These are phyloP conservation scores for Augochlora pura DNA, from an alignment of 1,140 invertebrate species.

Conservation along the genomic window DNA sequence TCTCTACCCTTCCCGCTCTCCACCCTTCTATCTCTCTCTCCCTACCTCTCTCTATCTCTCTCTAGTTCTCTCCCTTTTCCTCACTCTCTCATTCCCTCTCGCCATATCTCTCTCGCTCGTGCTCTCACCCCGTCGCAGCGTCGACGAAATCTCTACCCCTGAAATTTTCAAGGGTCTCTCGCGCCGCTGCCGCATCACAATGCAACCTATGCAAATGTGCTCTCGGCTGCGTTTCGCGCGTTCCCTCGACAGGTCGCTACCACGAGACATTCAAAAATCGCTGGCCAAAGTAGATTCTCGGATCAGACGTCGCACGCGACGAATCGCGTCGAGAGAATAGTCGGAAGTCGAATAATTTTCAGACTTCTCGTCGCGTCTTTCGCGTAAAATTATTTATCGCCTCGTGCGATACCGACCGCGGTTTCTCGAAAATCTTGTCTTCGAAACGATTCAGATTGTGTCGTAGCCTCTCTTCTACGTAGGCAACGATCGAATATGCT, in stretches of 20 bases:
- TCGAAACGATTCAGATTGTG: no score
- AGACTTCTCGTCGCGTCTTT: no score
- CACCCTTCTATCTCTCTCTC: neutral
- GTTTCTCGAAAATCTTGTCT: no score
- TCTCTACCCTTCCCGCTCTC: neutral
- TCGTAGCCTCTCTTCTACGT: no score
- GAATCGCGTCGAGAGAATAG: no score
- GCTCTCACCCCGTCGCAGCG: neutral
- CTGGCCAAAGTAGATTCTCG: neutral
- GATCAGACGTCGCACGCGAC: no score
- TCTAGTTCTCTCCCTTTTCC: neutral
- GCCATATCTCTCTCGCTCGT: no score
- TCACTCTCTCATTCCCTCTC: neutral
- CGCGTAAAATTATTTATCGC: no score
- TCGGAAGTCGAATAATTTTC: no score
- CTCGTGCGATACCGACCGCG: no score
- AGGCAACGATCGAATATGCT: no score
- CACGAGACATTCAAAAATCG: neutral
- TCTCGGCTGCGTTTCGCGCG: neutral
- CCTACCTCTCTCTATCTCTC: no score
- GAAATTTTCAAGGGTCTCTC: constrained; percentile 30
- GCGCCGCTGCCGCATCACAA: constrained; percentile 9
- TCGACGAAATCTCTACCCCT: constrained; percentile 24
- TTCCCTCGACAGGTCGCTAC: neutral
- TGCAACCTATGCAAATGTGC: constrained; percentile 38